A percentile compares a stretch with the other conserved stretches of the same genome.
Evolutionary conservation across 2,888 invertebrate genomes (phyloP).

Genomic region (Cheilosia variabilis): DNA sequence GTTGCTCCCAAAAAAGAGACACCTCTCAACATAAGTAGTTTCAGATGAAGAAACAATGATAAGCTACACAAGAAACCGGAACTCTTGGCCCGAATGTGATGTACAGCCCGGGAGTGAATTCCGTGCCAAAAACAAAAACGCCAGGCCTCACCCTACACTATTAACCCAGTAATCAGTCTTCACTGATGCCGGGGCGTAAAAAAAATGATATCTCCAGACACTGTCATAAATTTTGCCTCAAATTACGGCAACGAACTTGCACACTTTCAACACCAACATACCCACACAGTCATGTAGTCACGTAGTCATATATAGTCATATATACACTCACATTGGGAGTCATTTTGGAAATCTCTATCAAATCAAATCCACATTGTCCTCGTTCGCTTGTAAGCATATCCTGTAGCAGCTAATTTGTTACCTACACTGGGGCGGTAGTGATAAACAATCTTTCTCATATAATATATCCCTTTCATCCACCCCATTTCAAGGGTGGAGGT

Average conservation of each 20-base stretch:
- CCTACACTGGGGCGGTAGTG: conserved; percentile 21
- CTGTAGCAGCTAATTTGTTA: conserved; percentile 70
- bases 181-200: conserved; percentile 15
- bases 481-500: conserved; percentile 38
- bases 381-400: conserved; percentile 55
- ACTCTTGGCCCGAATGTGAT: background rate
- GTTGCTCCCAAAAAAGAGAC: conserved; percentile 5
- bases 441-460: conserved; percentile 70
- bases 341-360: conserved; percentile 38
- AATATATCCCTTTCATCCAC: conserved; percentile 70
- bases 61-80: background rate
- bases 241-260: conserved; percentile 62
- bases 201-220: conserved; percentile 51
- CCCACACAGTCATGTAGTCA: background rate
- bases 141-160: background rate
- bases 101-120: background rate
- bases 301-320: too few species aligned
- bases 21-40: conserved; percentile 5
- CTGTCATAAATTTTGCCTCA: conserved; percentile 61
- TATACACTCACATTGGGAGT: background rate
- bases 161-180: conserved; percentile 57
- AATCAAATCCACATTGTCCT: conserved; percentile 68
- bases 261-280: conserved; percentile 58
- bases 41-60: conserved; percentile 15
- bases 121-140: background rate